These are phyloP conservation scores for Benitochromis conjunctus DNA, from an alignment of 2,113 vertebrate genomes.

Conservation along the genomic window DNA sequence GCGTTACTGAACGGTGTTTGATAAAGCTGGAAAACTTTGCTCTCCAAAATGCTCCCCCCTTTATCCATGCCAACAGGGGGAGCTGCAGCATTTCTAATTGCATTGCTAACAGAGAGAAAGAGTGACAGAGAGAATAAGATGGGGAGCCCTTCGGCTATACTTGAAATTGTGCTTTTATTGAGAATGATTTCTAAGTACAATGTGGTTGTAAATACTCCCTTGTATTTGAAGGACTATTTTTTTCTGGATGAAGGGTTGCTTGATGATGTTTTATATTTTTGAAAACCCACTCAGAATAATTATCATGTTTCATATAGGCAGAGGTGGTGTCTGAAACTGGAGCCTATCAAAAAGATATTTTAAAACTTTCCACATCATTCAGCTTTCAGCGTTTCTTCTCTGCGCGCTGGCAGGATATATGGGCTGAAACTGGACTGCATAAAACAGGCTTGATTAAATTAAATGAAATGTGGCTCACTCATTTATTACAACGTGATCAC, in stretches of 20 bases:
- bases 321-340: not conserved
- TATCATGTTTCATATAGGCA: conserved; percentile 3
- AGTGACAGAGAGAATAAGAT: not conserved
- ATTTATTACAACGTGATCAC: conserved; percentile 70
- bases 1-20: conserved; percentile 1
- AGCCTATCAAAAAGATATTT: conserved; percentile 32
- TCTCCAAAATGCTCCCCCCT: not conserved
- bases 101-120: not conserved
- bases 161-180: not conserved
- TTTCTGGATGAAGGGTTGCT: not conserved
- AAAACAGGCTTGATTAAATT: conserved; percentile 68
- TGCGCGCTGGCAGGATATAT: conserved; percentile 28
- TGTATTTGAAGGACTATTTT: not conserved
- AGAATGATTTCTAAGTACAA: conserved; percentile 8
- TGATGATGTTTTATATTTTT: conserved; percentile 14
- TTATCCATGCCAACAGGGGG: conserved; percentile 62
- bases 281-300: conserved; percentile 22
- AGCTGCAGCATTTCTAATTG: conserved; percentile 66
- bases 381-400: conserved; percentile 1
- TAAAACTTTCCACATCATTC: conserved; percentile 45
- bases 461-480: conserved; percentile 69
- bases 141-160: not conserved
- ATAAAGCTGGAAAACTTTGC: conserved; percentile 16
- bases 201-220: conserved; percentile 16
- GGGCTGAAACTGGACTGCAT: conserved; percentile 47